phyloP scores from a whole-genome alignment of 2,888 invertebrate species.

The Oligia latruncula region DNA sequence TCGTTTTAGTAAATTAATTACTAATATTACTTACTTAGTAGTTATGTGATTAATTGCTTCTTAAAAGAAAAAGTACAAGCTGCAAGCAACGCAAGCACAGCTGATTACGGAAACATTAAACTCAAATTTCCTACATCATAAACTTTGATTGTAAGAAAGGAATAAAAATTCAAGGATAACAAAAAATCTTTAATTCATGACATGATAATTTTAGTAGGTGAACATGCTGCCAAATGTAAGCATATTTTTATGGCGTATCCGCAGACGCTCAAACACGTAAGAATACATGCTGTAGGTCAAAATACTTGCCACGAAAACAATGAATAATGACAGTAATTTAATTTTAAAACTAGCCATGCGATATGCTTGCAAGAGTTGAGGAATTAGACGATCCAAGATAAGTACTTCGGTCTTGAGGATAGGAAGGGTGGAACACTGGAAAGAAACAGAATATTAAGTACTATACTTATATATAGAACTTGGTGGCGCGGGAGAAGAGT shows the following conservation, averaged over 20 bases:
- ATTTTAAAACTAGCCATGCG: conserved; percentile 74
- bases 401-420: conserved; percentile 56
- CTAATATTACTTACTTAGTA: neutral
- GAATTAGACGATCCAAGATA: conserved; percentile 37
- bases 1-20: neutral
- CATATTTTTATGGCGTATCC: conserved; percentile 69
- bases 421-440: conserved; percentile 62
- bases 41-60: neutral
- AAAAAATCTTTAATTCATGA: conserved; percentile 49
- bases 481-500: neutral
- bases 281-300: conserved; percentile 77
- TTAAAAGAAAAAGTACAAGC: neutral
- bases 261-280: conserved; percentile 74
- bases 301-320: conserved; percentile 69
- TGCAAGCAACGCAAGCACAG: too few species aligned
- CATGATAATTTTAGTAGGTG: conserved; percentile 63
- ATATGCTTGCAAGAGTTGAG: conserved; percentile 10
- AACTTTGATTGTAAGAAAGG: conserved; percentile 12
- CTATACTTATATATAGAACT: neutral
- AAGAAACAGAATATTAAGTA: conserved; percentile 47
- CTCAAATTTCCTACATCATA: conserved; percentile 20
- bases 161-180: conserved; percentile 56
- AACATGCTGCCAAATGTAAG: conserved; percentile 75
- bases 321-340: conserved; percentile 69
- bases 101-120: conserved; percentile 18